Conservation (phyloP, 2,888 invertebrate genomes). For the Standfussiana lucernea region DNA sequence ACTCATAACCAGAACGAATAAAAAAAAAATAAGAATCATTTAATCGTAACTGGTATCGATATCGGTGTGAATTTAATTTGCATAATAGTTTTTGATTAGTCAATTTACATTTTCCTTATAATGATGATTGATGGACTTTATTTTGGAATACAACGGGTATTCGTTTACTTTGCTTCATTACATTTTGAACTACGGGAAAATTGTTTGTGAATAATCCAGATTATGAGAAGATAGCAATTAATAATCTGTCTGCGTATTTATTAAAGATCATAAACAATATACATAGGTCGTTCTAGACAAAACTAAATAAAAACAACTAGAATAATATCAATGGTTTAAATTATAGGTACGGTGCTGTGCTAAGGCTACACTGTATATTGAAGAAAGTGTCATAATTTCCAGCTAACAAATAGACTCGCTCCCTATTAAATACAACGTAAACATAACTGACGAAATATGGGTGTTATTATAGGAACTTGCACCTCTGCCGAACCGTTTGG, state of each 20-base stretch:
- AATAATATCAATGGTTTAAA: neutral
- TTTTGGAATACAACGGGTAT: neutral
- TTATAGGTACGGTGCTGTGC: no score
- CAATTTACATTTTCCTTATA: neutral
- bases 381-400: no score
- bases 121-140: neutral
- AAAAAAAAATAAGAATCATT: neutral
- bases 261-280: no score
- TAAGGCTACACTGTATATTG: no score
- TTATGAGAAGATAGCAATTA: neutral
- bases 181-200: neutral
- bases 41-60: neutral
- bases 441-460: no score
- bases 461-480: no score
- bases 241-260: neutral
- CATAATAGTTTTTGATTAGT: conserved; percentile 18
- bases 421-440: no score
- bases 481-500: no score
- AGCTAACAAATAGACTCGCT: no score
- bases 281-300: no score
- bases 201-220: neutral
- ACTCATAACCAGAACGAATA: neutral
- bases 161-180: neutral
- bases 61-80: neutral
- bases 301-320: neutral